These are phyloP conservation scores for Turdus rufiventris DNA, from an alignment of 2,113 vertebrate species.

Conservation along the genomic window DNA sequence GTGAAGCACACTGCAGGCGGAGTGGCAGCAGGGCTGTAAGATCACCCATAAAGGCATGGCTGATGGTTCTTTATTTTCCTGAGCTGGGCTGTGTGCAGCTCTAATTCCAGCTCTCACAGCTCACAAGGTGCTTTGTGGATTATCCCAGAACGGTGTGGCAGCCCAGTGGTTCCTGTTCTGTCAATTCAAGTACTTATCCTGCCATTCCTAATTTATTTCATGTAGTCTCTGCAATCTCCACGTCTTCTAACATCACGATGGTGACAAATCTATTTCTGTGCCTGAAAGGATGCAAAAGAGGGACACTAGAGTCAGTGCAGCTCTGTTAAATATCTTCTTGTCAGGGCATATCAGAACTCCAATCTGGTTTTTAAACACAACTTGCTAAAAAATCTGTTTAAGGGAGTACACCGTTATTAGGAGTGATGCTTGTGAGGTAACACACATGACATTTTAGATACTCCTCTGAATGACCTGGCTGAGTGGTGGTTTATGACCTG, in stretches of 20 bases:
- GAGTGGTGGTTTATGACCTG: background rate
- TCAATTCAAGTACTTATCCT: background rate
- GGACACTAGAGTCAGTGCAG: background rate
- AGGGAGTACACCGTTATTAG: background rate
- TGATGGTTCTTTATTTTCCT: background rate
- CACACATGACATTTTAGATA: background rate
- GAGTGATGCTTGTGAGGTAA: background rate
- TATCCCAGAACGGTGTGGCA: background rate
- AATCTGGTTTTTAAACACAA: background rate
- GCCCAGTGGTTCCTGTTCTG: background rate
- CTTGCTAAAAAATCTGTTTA: background rate
- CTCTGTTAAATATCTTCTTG: background rate
- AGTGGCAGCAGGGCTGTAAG: background rate
- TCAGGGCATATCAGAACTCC: background rate
- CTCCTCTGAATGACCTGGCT: background rate
- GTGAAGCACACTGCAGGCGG: background rate
- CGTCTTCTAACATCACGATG: background rate
- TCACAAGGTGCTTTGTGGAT: fast-evolving
- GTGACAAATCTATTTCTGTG: background rate
- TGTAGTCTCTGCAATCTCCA: background rate
- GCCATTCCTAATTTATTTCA: constrained; percentile 11
- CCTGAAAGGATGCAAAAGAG: background rate
- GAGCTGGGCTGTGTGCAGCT: background rate
- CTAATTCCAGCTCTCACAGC: background rate
- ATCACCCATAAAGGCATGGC: background rate